A percentile compares a stretch with the other conserved stretches of the same genome.
phyloP scores from a whole-genome alignment of 2,888 invertebrate species.

The Rotaria macrura region DNA sequence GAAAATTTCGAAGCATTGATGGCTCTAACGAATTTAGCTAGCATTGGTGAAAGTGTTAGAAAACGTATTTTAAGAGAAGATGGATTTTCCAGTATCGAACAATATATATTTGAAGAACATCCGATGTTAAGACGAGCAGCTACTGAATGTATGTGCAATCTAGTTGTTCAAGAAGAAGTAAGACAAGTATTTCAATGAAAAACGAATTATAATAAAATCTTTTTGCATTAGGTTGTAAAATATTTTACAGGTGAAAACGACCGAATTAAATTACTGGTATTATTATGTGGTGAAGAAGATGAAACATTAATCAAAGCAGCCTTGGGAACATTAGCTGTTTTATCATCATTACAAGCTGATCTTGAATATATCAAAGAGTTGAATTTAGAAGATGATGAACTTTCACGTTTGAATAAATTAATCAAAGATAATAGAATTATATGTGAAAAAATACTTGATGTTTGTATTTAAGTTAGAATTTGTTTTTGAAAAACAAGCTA shows the following conservation, averaged over 20 bases:
- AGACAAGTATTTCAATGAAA: too few relatives aligned
- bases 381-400: slow-evolving; percentile 26
- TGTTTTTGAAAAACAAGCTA: neutral
- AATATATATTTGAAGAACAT: slow-evolving; percentile 89
- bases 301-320: neutral
- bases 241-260: slow-evolving; percentile 26
- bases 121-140: slow-evolving; percentile 67
- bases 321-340: neutral
- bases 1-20: slow-evolving; percentile 93
- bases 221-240: neutral
- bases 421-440: slow-evolving; percentile 25
- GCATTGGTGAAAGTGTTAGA: slow-evolving; percentile 58
- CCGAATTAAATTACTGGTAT: slow-evolving; percentile 28
- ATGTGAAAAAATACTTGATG: slow-evolving; percentile 24
- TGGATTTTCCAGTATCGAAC: slow-evolving; percentile 75
- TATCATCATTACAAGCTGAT: neutral
- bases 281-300: slow-evolving; percentile 30
- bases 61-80: slow-evolving; percentile 75
- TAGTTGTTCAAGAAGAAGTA: slow-evolving; percentile 54
- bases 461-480: neutral
- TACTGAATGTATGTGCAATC: slow-evolving; percentile 78
- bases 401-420: slow-evolving; percentile 22
- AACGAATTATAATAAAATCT: too few relatives aligned
- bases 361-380: slow-evolving; percentile 16
- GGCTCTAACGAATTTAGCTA: slow-evolving; percentile 87